phyloP scores from a whole-genome alignment of 2,797 vertebrate species.

The Enteromius unitaeniatus region DNA sequence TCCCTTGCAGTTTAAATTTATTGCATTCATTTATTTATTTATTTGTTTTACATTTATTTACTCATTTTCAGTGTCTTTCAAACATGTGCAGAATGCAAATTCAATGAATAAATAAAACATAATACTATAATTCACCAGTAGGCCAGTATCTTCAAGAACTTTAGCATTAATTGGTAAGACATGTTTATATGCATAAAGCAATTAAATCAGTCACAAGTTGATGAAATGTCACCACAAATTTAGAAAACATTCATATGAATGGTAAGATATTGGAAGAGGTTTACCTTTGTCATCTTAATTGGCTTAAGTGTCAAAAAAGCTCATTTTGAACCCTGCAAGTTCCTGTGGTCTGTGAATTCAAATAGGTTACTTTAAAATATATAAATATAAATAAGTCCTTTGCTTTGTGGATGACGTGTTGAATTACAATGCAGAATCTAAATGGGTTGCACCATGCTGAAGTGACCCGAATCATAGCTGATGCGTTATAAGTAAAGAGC shows the following conservation, averaged over 20 bases:
- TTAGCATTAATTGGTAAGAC: not conserved
- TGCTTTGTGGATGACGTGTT: conserved; percentile 10
- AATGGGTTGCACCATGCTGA: conserved; percentile 12
- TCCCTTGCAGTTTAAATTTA: conserved; percentile 1
- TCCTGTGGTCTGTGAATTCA: not conserved
- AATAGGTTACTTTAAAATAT: conserved; percentile 16
- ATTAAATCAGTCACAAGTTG: not conserved
- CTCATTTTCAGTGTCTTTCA: not conserved
- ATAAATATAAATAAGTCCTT: conserved; percentile 37
- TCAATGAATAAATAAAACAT: not conserved
- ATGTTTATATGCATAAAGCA: not conserved
- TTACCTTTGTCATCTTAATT: not conserved
- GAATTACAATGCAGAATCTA: conserved; percentile 34
- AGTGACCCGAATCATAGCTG: conserved; percentile 24
- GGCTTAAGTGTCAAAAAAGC: not conserved
- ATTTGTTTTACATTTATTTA: not conserved
- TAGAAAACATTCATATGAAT: not conserved
- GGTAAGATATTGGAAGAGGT: not conserved
- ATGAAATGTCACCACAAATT: not conserved
- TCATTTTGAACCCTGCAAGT: not conserved
- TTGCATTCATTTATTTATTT: not conserved
- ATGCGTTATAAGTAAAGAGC: conserved; percentile 30
- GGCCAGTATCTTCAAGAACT: not conserved
- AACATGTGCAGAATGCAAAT: conserved; percentile 1
- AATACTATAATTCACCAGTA: not conserved